Percentiles rank a stretch among this genome's conserved stretches.
Conservation (phyloP, 2,113 vertebrate genomes). For the Numida meleagris region DNA sequence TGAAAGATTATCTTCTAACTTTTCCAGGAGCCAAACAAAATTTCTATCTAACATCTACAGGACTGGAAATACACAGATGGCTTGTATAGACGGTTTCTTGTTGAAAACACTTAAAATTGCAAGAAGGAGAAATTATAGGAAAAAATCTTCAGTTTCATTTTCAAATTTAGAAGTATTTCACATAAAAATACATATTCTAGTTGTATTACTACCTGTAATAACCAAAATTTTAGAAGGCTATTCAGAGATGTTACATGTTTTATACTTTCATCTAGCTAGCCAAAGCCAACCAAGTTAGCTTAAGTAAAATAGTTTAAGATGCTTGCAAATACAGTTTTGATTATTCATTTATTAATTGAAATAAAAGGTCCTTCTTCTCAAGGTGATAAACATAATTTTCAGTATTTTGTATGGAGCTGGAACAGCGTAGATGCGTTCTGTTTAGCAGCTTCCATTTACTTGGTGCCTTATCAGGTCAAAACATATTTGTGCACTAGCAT, state of each 20-base stretch:
- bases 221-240: background rate
- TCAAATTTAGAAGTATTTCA: background rate
- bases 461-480: slow-evolving; percentile 58
- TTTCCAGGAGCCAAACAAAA: background rate
- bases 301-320: background rate
- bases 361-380: background rate
- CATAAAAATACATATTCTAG: background rate
- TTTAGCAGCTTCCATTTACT: slow-evolving; percentile 45
- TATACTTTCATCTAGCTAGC: background rate
- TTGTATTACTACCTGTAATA: background rate
- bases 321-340: background rate
- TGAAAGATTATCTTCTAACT: background rate
- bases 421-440: background rate
- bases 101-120: background rate
- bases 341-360: background rate
- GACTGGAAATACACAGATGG: background rate
- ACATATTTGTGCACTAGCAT: slow-evolving; percentile 57
- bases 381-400: background rate
- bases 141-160: background rate
- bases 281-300: background rate
- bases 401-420: background rate
- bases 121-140: background rate
- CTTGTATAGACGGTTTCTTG: background rate
- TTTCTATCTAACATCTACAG: background rate
- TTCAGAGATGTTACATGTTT: background rate